Evolutionary conservation across 2,888 invertebrate species (phyloP).

Genomic region (Leptura quadrifasciata): DNA sequence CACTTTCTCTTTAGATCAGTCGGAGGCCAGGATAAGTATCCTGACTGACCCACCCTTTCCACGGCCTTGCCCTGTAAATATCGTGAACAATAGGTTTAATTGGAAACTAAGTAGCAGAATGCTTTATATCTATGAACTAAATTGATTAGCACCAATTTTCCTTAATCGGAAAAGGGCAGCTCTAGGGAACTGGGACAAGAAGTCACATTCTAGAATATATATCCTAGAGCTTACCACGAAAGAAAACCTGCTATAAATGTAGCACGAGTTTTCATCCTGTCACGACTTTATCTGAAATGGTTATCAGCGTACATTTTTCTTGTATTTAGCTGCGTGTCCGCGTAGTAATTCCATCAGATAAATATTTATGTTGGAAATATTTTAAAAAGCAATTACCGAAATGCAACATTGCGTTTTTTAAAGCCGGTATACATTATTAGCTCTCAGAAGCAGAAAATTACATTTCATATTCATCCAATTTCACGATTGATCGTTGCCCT

Average conservation of each 20-base stretch:
- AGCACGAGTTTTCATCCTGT: background rate
- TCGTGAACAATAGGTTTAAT: too few species aligned
- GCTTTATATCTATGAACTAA: too few species aligned
- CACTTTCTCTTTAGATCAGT: too few species aligned
- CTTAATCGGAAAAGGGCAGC: background rate
- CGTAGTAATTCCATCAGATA: background rate
- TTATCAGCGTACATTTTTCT: background rate
- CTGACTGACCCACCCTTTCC: too few species aligned
- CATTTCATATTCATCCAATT: background rate
- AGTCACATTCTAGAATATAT: background rate
- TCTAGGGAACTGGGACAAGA: background rate
- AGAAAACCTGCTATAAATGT: background rate
- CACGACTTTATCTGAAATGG: background rate
- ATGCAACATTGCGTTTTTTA: conserved; percentile 17
- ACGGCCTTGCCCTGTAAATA: too few species aligned
- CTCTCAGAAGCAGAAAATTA: background rate
- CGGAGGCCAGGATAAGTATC: too few species aligned
- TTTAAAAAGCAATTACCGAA: conserved; percentile 17
- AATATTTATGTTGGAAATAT: background rate
- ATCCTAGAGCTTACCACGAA: background rate
- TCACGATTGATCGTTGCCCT: background rate
- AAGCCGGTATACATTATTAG: background rate
- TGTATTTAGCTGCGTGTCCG: background rate
- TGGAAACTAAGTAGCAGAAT: too few species aligned
- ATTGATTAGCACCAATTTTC: background rate